These are phyloP conservation scores for Sipha flava DNA, from an alignment of 1,140 invertebrate species.

Conservation along the genomic window DNA sequence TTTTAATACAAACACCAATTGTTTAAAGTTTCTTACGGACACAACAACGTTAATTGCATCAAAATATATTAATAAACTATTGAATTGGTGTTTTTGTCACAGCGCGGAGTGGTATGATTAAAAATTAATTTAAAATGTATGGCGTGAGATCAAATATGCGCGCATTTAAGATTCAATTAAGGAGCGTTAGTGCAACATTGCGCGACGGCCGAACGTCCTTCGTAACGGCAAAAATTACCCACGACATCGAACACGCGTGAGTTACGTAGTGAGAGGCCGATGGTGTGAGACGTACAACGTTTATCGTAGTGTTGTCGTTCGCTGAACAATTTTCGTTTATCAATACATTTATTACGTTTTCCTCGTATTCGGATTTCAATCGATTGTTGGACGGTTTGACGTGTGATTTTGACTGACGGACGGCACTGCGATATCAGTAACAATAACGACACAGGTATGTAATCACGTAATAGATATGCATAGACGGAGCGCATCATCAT, in stretches of 20 bases:
- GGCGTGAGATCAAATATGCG: neutral
- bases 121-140: neutral
- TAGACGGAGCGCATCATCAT: no score
- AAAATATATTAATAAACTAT: no score
- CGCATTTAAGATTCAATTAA: constrained; percentile 6
- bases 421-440: no score
- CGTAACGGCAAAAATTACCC: neutral
- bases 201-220: neutral
- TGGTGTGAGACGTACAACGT: neutral
- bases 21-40: no score
- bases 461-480: no score
- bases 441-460: no score
- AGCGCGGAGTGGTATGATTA: neutral
- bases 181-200: neutral
- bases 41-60: no score
- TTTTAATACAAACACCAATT: no score
- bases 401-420: no score
- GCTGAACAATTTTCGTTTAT: neutral
- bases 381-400: no score
- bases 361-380: no score
- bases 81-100: no score
- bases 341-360: neutral
- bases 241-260: neutral
- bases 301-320: neutral
- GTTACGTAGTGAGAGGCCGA: neutral